phyloP scores from a whole-genome alignment of 1,140 invertebrate genomes.

The Calephelis nemesis region DNA sequence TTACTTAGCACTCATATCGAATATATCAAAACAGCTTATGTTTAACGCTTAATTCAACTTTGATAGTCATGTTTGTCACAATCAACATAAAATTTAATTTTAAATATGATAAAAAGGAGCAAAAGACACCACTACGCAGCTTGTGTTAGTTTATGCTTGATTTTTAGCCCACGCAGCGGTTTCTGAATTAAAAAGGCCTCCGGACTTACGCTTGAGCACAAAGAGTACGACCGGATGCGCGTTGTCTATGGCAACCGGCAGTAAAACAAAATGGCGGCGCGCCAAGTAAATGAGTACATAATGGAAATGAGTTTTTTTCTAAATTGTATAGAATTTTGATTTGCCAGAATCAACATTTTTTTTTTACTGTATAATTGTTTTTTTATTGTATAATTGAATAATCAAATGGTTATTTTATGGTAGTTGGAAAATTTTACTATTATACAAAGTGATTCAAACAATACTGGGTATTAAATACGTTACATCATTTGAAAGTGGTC shows the following conservation, averaged over 20 bases:
- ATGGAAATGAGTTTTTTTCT: constrained; percentile 35
- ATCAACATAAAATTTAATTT: too few relatives aligned
- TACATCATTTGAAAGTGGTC: not conserved
- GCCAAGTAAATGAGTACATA: constrained; percentile 36
- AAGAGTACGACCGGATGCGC: constrained; percentile 23
- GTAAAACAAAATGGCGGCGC: constrained; percentile 34
- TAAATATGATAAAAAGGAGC: not conserved
- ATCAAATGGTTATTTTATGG: not conserved
- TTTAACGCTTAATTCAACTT: too few relatives aligned
- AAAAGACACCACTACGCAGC: constrained; percentile 50
- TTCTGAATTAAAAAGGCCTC: constrained; percentile 32
- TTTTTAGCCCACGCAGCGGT: constrained; percentile 43
- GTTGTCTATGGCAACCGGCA: constrained; percentile 29
- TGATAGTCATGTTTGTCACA: too few relatives aligned
- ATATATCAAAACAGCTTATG: too few relatives aligned
- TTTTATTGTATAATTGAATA: not conserved
- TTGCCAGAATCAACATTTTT: constrained; percentile 20
- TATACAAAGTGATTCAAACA: not conserved
- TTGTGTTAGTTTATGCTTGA: constrained; percentile 60
- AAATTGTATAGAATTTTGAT: constrained; percentile 23
- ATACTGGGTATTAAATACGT: not conserved
- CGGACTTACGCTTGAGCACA: constrained; percentile 16
- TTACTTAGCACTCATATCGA: too few relatives aligned
- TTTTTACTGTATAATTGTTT: not conserved
- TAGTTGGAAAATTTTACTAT: not conserved